Conservation (phyloP, 2,888 invertebrate genomes). For the Xanthia togata region DNA sequence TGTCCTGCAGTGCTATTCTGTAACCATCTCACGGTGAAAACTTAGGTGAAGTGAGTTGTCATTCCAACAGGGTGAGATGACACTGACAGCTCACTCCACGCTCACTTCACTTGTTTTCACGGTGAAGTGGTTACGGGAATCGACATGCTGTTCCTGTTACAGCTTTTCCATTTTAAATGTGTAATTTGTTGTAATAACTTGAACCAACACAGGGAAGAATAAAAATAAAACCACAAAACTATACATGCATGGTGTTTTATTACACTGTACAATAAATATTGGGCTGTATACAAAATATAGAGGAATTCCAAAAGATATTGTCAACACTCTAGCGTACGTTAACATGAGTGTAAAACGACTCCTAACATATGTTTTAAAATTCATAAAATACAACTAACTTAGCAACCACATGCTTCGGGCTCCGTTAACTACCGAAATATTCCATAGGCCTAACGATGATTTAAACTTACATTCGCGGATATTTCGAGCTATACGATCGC, state of each 20-base stretch:
- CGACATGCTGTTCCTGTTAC: too few species aligned
- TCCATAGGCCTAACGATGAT: constrained; percentile 71
- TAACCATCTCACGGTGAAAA: too few species aligned
- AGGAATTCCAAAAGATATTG: constrained; percentile 90
- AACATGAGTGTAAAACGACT: constrained; percentile 84
- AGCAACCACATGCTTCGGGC: constrained; percentile 62
- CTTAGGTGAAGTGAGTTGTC: too few species aligned
- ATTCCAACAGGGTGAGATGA: too few species aligned
- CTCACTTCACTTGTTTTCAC: too few species aligned
- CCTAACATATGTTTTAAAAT: constrained; percentile 80
- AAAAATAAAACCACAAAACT: constrained; percentile 71
- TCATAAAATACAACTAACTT: constrained; percentile 76
- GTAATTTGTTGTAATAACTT: neutral
- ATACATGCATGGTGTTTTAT: constrained; percentile 90
- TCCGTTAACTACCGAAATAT: constrained; percentile 59
- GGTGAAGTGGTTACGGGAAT: too few species aligned
- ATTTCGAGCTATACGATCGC: constrained; percentile 74
- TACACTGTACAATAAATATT: constrained; percentile 90
- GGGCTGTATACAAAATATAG: constrained; percentile 90
- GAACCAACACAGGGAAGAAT: neutral
- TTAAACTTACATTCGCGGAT: constrained; percentile 64
- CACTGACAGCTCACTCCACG: too few species aligned
- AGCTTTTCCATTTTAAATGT: too few species aligned
- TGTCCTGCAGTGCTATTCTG: too few species aligned
- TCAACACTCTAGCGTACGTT: constrained; percentile 86